phyloP scores from a whole-genome alignment of 2,797 vertebrate genomes.

The Choloepus didactylus region DNA sequence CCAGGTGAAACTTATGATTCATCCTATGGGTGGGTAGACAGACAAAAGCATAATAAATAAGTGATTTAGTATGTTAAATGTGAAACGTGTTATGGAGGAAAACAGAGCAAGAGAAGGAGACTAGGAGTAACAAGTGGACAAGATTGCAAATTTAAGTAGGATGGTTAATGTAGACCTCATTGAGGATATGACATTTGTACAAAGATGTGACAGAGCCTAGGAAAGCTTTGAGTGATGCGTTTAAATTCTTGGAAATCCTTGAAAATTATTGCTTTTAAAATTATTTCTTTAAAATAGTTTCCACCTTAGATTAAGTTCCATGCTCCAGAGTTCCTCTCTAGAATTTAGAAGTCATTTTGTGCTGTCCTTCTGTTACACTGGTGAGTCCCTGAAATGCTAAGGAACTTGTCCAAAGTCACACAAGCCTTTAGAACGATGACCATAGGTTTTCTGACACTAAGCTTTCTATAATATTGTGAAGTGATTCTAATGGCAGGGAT shows the following conservation, averaged over 20 bases:
- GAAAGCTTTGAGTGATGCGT: background rate
- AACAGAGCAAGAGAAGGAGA: background rate
- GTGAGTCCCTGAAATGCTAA: constrained; percentile 33
- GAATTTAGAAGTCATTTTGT: background rate
- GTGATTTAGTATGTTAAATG: background rate
- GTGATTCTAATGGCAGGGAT: background rate
- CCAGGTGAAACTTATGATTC: background rate
- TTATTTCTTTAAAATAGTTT: constrained; percentile 46
- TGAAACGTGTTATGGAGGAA: background rate
- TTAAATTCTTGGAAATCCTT: background rate
- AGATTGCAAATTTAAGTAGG: constrained; percentile 22
- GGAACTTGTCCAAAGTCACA: background rate
- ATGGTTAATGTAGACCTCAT: background rate
- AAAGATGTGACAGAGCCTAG: background rate
- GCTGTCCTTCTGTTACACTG: background rate
- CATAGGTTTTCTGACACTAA: background rate
- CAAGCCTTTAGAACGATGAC: background rate
- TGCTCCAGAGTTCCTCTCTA: background rate
- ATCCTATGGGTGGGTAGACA: background rate
- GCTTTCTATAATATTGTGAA: background rate
- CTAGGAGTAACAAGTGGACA: background rate
- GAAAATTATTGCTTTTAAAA: background rate
- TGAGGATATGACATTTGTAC: background rate
- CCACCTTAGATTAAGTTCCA: background rate
- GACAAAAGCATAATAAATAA: background rate